Base-by-base conservation (phyloP, 2,888 invertebrate species). In the Tetragonula carbonaria region DNA sequence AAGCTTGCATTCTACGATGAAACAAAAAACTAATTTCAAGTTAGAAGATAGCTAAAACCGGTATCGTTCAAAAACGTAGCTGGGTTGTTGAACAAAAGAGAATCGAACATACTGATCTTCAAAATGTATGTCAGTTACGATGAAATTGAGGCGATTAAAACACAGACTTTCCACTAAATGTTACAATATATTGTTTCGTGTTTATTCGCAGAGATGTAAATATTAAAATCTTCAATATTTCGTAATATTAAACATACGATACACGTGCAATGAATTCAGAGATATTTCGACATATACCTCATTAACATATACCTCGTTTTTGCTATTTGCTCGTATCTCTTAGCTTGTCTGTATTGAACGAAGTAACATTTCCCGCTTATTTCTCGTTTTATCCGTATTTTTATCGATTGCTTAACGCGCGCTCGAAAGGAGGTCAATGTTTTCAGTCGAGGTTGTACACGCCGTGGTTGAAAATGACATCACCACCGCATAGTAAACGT, bases 401-500 rank as follows among this genome's bases (percentile, higher is more conserved):
- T 84, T 84, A 84, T 84, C 84, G 84, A 84, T 84, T 84, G 82
- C 84, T 73, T 74, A 78, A 78, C 80, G 62, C 59, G 80, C 53
- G 45, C 55, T 73, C 23, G 78, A 86, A 88, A 90, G 80, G 75
- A 74, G 87, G 86, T 90, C 91, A 90, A 94, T 93, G 91, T 93
- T 93, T 94, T 93, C 80, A 87, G 89, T 87, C 90, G 89, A 91
- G 92, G 82, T 89, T 90, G 86, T 92, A 91, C 71, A 67, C 76
- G 72, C 72, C 45, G 8, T 45, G 66, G 77, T 59, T 28, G 70
- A 81, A 85, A 90, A 91, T 94, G 94, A 94, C 94, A 94, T 94
- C 94, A 94, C 92, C 94, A 89, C 85, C 92, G 90, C 89, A 93
- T 93, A 92, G 93, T 90, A 91, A 85, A 86, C 91, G 91, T 94